phyloP scores from a whole-genome alignment of 2,797 vertebrate species.

The Sebastes trivittatus region DNA sequence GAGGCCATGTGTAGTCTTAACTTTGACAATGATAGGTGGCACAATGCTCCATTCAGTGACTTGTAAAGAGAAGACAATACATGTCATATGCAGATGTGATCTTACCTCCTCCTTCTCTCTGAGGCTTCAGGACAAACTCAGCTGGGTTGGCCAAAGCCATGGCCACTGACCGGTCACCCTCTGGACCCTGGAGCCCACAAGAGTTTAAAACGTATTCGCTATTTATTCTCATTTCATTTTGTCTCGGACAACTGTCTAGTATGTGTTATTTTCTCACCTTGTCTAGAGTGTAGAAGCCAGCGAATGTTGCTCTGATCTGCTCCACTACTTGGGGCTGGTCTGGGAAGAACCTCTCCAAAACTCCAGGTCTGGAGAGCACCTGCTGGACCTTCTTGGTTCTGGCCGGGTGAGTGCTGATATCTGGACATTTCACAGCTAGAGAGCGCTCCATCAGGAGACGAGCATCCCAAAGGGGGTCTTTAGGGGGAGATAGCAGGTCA shows the following conservation, averaged over 20 bases:
- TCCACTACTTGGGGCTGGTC: slow-evolving; percentile 76
- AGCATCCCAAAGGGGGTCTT: slow-evolving; percentile 82
- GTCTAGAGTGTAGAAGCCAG: slow-evolving; percentile 93
- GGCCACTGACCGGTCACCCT: slow-evolving; percentile 83
- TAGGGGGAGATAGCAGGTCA: too few species aligned
- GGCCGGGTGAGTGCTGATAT: slow-evolving; percentile 91
- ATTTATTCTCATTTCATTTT: not conserved
- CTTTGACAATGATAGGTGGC: not conserved
- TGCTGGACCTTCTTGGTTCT: slow-evolving; percentile 98
- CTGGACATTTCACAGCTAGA: slow-evolving; percentile 91
- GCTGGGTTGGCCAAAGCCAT: slow-evolving; percentile 84
- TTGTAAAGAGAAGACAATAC: not conserved
- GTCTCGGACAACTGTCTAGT: not conserved
- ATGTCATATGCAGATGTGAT: not conserved
- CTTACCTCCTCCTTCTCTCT: slow-evolving; percentile 90
- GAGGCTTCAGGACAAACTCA: slow-evolving; percentile 88
- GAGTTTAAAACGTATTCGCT: not conserved
- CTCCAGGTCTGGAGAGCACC: slow-evolving; percentile 86
- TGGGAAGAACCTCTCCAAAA: slow-evolving; percentile 88
- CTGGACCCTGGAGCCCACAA: slow-evolving; percentile 78
- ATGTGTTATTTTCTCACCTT: slow-evolving; percentile 76
- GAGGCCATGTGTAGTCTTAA: not conserved
- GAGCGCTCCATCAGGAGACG: slow-evolving; percentile 93
- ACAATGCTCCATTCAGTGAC: not conserved
- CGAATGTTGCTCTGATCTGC: slow-evolving; percentile 89